These are phyloP conservation scores for Miichthys miiuy DNA, from an alignment of 2,797 vertebrate genomes.

Conservation along the genomic window DNA sequence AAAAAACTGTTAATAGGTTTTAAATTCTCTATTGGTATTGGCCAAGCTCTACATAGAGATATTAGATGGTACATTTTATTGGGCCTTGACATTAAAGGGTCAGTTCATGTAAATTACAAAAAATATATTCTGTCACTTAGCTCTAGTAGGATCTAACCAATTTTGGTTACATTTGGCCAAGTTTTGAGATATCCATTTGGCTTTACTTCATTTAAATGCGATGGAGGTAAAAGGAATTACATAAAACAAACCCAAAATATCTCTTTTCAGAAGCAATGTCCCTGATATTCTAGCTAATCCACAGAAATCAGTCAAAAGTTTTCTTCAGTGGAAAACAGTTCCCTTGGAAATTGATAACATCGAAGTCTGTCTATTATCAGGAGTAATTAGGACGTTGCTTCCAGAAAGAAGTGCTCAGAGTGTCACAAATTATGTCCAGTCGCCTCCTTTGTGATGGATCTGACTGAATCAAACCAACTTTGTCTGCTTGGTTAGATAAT, in stretches of 20 bases:
- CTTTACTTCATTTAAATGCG: neutral
- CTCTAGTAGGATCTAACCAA: neutral
- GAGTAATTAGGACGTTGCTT: neutral
- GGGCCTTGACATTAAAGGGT: neutral
- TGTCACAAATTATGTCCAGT: neutral
- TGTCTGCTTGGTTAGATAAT: neutral
- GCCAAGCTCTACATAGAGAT: neutral
- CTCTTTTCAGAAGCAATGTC: neutral
- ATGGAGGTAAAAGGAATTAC: neutral
- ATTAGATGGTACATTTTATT: neutral
- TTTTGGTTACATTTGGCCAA: neutral
- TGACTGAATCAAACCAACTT: neutral
- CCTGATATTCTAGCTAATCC: neutral
- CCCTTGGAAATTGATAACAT: conserved; percentile 6
- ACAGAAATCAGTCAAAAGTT: neutral
- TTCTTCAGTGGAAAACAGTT: neutral
- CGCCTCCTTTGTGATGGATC: neutral
- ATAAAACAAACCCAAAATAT: neutral
- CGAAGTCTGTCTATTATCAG: neutral
- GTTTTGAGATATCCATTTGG: neutral
- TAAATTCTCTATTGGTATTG: neutral
- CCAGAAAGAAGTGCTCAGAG: too few relatives aligned
- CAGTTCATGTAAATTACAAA: conserved; percentile 23
- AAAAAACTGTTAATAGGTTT: neutral
- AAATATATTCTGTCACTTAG: neutral